Evolutionary conservation across 1,140 invertebrate species (phyloP), one percentile per base, ranked within the genome.

Genomic region (Melipona quadrifasciata): DNA sequence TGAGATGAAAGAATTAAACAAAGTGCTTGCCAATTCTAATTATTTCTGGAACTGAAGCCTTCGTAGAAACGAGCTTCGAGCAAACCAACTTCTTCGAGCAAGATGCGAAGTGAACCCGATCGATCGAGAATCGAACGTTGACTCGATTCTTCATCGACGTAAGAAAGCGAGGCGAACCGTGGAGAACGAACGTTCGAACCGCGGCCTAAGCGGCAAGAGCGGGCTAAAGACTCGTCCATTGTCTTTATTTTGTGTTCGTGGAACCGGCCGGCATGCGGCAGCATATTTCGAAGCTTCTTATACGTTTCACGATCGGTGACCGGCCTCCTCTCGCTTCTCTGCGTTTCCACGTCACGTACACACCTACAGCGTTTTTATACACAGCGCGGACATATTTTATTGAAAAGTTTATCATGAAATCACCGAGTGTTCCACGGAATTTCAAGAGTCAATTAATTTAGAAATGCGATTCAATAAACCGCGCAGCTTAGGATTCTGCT

Each of bases 161-260:
- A 77, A 77, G 74, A 77, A 77, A 77, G 17, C 57, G 31, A 64
- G 31, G 34, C 31, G n/a, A 47, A 11, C 24, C 27, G 31, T 14
- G n/a, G 1, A 27, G 34, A 55, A 58, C 27, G 31, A 70, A 76
- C 61, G 58, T 82, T 85, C 74, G 65, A 89, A 85, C 34, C 71
- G 55, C 77, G 80, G 77, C 76, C 21, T 89, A 90, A 89, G 53
- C 75, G 61, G 64, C 47, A 34, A 61, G 74, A 77, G 31, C 70
- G 31, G 27, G 10, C 78, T 24, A 47, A 53, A 73, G 58, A 85
- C 61, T 61, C 64, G 80, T 88, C 84, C 82, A 88, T 91, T 91
- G 90, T 91, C 87, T 91, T 90, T 85, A 91, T 91, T 90, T 89
- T 80, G 74, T 64, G 78, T 82, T 87, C 90, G 78, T 73, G 81